A percentile compares a stretch with the other conserved stretches of the same genome.
phyloP scores from a whole-genome alignment of 2,888 invertebrate species.

The Myopa testacea region DNA sequence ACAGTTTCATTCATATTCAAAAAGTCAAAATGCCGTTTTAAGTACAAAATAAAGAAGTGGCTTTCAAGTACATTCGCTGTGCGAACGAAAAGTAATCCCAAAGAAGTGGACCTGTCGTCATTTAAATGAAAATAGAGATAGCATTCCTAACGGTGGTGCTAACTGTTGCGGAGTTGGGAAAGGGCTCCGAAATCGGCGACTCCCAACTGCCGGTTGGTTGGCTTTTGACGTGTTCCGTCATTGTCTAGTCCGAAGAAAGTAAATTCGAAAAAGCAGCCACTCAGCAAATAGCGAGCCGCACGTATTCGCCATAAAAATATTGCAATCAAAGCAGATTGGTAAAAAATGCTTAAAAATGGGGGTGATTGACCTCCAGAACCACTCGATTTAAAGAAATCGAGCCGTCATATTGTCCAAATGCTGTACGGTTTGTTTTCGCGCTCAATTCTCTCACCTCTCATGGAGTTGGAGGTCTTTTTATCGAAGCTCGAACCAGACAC shows the following conservation, averaged over 20 bases:
- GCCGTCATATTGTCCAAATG: neutral
- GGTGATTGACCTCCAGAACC: constrained; percentile 13
- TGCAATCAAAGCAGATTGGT: constrained; percentile 10
- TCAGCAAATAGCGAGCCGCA: constrained; percentile 5
- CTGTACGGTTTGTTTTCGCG: neutral
- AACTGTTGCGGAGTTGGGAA: no score
- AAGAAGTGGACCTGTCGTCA: no score
- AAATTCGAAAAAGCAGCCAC: constrained; percentile 1
- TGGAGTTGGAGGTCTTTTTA: constrained; percentile 58
- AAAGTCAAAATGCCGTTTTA: no score
- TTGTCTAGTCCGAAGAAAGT: no score
- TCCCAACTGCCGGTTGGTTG: no score
- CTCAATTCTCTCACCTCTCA: constrained; percentile 52
- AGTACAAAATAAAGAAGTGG: no score
- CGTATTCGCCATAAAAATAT: neutral
- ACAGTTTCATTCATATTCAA: no score
- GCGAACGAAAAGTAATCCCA: no score
- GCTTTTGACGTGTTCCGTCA: neutral
- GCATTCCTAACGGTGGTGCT: no score
- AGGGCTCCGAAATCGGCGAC: no score
- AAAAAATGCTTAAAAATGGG: constrained; percentile 7
- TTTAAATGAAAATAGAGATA: no score
- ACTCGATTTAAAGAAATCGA: neutral
- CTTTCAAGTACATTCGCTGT: no score
- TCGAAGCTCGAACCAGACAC: constrained; percentile 51